Percentiles rank a stretch among this genome's conserved stretches.
phyloP scores from a whole-genome alignment of 2,797 vertebrate species.

The Sebastes cheni region DNA sequence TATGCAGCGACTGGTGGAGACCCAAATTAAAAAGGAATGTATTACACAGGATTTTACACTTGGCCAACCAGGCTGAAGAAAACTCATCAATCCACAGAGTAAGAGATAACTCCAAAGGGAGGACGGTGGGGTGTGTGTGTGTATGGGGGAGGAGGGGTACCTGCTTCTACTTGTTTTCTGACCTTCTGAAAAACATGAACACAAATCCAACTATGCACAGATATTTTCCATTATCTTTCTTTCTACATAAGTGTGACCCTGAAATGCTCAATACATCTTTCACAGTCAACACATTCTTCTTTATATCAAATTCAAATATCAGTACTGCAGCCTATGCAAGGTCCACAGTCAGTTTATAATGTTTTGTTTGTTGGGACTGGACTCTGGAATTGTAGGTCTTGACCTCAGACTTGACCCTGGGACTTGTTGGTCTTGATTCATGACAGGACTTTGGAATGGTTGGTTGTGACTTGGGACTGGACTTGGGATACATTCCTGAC shows the following conservation, averaged over 20 bases:
- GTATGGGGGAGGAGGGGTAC: not conserved
- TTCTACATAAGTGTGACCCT: not conserved
- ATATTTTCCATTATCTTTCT: not conserved
- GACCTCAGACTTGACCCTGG: no score
- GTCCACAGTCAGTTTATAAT: not conserved
- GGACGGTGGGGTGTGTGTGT: not conserved
- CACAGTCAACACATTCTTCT: not conserved
- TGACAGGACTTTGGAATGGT: no score
- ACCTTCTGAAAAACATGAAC: slow-evolving; percentile 30
- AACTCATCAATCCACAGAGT: slow-evolving; percentile 62
- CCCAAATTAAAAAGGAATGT: slow-evolving; percentile 72
- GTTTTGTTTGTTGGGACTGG: not conserved
- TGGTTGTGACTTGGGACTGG: no score
- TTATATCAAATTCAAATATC: not conserved
- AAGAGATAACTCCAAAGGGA: slow-evolving; percentile 43
- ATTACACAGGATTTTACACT: slow-evolving; percentile 69
- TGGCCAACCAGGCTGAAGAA: slow-evolving; percentile 54
- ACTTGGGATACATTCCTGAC: not conserved
- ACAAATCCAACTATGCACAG: slow-evolving; percentile 1
- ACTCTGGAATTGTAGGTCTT: not conserved
- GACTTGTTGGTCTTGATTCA: no score
- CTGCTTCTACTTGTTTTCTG: slow-evolving; percentile 33
- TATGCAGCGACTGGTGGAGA: slow-evolving; percentile 44
- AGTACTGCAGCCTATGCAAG: not conserved
- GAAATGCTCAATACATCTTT: not conserved